phyloP scores from a whole-genome alignment of 2,797 vertebrate genomes.

The Molossus alvarezi region DNA sequence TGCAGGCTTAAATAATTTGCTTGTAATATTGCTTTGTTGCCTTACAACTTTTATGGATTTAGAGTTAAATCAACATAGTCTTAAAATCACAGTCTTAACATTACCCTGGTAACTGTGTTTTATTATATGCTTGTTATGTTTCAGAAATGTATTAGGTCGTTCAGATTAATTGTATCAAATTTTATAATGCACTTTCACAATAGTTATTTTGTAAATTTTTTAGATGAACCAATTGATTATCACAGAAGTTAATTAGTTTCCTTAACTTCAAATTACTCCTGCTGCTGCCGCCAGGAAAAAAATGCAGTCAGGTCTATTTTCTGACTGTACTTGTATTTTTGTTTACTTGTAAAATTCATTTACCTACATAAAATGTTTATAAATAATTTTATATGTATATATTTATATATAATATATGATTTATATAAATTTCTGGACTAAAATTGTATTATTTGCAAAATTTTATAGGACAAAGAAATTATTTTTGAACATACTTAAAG shows the following conservation, averaged over 20 bases:
- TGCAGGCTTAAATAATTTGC: not conserved
- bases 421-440: not conserved
- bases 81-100: not conserved
- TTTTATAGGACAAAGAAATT: not conserved
- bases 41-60: conserved; percentile 15
- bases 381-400: not conserved
- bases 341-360: not conserved
- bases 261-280: not conserved
- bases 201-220: conserved; percentile 36
- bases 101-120: not conserved
- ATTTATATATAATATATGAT: not conserved
- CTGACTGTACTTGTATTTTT: not conserved
- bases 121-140: not conserved
- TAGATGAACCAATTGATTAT: conserved; percentile 9
- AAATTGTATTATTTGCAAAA: not conserved
- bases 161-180: conserved; percentile 16
- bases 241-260: not conserved
- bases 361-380: not conserved
- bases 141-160: not conserved
- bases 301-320: not conserved
- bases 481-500: not conserved
- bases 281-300: not conserved
- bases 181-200: not conserved
- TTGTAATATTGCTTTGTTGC: not conserved
- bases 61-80: not conserved